Evolutionary conservation across 1,140 invertebrate species (phyloP), one percentile per base, ranked within the genome.

Genomic region (Meloidogyne hapla): DNA sequence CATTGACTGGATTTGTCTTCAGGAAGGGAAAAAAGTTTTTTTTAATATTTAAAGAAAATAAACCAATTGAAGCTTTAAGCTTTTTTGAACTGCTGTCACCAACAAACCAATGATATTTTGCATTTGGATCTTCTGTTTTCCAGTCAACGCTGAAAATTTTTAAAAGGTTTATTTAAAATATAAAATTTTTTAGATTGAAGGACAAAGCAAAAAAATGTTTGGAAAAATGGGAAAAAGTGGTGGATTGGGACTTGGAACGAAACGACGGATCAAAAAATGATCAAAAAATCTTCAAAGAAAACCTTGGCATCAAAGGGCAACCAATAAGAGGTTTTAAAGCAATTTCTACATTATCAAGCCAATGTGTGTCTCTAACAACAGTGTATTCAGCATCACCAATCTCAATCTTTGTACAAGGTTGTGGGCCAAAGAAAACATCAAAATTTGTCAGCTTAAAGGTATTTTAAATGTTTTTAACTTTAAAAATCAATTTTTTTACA

Each of bases 291-390:
- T 74, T 72, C 28, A 40, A 74, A 75, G n/a, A 18, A 48, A 45
- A 75, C 28, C 74, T 75, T 62, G 74, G 74, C 8, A 75, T 67
- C 9, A 74, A 18, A 21, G 74, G 74, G 25, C 74, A 75, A 26
- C 74, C 74, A 62, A 75, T 26, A 25, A 75, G n/a, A n/a, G 74
- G 74, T 6, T 48, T 23, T n/a, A 75, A 38, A 42, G 74, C 8
- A 13, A 75, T 70, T 38, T 66, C 38, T 12, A 75, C 13, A n/a
- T 68, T 75, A 8, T 75, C 74, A n/a, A 75, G 13, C 67, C 63
- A 66, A 4, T 33, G 63, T 38, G 42, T 15, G 25, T 75, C 74
- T 6, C 28, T 45, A 18, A 75, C 74, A 40, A 75, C n/a, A 18
- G 13, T 40, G 23, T 75, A 75, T 13, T 38, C 10, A 15, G 15